Evolutionary conservation across 2,113 vertebrate species (phyloP).

Genomic region (Sylvietta virens): DNA sequence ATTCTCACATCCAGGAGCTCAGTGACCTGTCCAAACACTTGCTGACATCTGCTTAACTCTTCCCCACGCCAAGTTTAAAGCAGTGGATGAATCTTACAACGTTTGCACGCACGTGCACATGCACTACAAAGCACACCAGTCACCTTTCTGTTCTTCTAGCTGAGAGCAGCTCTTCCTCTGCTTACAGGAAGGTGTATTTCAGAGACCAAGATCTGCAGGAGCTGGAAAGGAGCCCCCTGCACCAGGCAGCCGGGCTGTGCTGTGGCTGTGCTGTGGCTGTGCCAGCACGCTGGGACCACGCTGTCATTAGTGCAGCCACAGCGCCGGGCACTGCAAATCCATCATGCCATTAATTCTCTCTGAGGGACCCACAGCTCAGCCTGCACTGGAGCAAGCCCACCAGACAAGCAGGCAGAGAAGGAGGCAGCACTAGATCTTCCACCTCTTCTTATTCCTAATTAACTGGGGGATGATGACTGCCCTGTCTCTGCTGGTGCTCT

Average conservation of each 20-base stretch:
- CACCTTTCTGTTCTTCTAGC: background rate
- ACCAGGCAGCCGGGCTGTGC: background rate
- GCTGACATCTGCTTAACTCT: background rate
- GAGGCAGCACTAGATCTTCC: background rate
- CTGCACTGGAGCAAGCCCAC: background rate
- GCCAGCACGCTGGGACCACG: fast-evolving
- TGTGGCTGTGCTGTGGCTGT: background rate
- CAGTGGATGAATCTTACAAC: fast-evolving
- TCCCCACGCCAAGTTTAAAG: background rate
- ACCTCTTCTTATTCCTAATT: background rate
- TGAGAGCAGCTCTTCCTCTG: background rate
- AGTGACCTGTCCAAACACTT: background rate
- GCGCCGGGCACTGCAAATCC: background rate
- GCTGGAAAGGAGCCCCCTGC: background rate
- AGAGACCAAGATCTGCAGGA: background rate
- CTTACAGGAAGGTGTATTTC: background rate
- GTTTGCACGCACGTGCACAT: fast-evolving
- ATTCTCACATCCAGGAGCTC: background rate
- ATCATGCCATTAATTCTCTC: background rate
- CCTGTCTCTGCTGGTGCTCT: background rate
- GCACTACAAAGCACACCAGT: too few relatives aligned
- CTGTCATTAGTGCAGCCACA: background rate
- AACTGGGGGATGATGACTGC: background rate
- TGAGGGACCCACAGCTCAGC: background rate
- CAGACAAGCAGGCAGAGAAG: background rate